Evolutionary conservation across 2,888 invertebrate species (phyloP).

Genomic region (Chloroclystis v-ata): DNA sequence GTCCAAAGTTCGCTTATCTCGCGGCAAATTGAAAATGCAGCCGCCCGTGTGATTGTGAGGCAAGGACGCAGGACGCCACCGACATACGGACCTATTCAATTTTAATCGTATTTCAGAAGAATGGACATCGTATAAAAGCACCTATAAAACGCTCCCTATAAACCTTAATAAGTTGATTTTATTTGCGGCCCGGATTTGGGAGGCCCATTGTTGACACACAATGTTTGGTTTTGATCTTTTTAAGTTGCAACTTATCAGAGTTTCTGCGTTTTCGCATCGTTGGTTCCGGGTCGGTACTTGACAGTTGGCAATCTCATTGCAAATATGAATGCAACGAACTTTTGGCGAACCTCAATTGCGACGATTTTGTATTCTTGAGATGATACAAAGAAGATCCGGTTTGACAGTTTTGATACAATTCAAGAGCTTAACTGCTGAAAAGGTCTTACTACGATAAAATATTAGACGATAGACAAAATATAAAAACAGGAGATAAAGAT

Average conservation of each 20-base stretch:
- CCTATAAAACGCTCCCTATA: conserved; percentile 63
- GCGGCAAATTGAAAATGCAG: conserved; percentile 77
- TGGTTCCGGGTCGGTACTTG: conserved; percentile 37
- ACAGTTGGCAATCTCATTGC: conserved; percentile 37
- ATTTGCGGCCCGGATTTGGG: conserved; percentile 73
- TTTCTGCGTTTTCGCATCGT: conserved; percentile 48
- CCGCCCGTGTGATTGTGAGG: conserved; percentile 75
- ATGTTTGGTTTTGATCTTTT: conserved; percentile 74
- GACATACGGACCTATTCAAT: conserved; percentile 78
- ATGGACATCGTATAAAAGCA: conserved; percentile 74
- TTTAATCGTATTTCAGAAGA: conserved; percentile 78
- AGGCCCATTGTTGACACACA: conserved; percentile 58
- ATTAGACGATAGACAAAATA: not conserved
- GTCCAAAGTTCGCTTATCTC: conserved; percentile 74
- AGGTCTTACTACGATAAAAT: not conserved
- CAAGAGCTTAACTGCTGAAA: conserved; percentile 1
- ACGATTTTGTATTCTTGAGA: conserved; percentile 15
- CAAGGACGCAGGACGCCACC: conserved; percentile 57
- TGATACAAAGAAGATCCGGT: conserved; percentile 23
- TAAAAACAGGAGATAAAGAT: not conserved
- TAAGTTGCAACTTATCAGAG: conserved; percentile 55
- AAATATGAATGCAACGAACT: conserved; percentile 28
- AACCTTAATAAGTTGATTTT: conserved; percentile 70
- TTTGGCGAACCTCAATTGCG: conserved; percentile 16
- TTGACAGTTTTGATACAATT: conserved; percentile 3